A percentile compares a stretch with the other conserved stretches of the same genome.
Evolutionary conservation across 2,797 vertebrate species (phyloP).

Genomic region (Pristis pectinata): DNA sequence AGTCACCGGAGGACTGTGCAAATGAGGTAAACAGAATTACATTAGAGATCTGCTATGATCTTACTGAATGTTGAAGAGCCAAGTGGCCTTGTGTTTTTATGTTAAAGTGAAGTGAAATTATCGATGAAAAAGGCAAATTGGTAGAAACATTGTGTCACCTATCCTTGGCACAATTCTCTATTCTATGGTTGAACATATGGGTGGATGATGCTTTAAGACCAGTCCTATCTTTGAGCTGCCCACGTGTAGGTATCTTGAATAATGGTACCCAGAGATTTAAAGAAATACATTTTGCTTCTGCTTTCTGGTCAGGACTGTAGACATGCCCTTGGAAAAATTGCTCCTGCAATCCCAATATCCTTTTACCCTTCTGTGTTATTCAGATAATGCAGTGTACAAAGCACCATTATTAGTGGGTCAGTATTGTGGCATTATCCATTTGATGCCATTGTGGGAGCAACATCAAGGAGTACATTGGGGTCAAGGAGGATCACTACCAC

Average conservation of each 20-base stretch:
- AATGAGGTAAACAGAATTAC: constrained; percentile 55
- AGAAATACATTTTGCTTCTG: background rate
- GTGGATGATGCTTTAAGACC: background rate
- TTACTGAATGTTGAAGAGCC: too few relatives aligned
- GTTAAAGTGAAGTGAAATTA: constrained; percentile 50
- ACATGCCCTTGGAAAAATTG: background rate
- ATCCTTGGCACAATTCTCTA: background rate
- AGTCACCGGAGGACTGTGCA: constrained; percentile 51
- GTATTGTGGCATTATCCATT: background rate
- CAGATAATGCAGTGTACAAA: background rate
- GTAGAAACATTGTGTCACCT: background rate
- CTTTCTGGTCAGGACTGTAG: background rate
- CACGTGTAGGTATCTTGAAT: background rate
- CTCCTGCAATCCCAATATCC: too few relatives aligned
- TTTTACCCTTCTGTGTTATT: background rate
- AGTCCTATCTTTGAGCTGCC: background rate
- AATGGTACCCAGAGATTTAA: background rate
- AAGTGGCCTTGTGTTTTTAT: too few relatives aligned
- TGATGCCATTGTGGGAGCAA: background rate
- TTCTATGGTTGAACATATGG: background rate
- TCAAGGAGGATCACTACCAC: background rate
- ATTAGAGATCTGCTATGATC: constrained; percentile 47
- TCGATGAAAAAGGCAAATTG: background rate
- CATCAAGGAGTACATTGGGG: background rate
- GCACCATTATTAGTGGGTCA: background rate